These are phyloP conservation scores for Patella ulyssiponensis DNA, from an alignment of 2,888 invertebrate species.

Conservation along the genomic window DNA sequence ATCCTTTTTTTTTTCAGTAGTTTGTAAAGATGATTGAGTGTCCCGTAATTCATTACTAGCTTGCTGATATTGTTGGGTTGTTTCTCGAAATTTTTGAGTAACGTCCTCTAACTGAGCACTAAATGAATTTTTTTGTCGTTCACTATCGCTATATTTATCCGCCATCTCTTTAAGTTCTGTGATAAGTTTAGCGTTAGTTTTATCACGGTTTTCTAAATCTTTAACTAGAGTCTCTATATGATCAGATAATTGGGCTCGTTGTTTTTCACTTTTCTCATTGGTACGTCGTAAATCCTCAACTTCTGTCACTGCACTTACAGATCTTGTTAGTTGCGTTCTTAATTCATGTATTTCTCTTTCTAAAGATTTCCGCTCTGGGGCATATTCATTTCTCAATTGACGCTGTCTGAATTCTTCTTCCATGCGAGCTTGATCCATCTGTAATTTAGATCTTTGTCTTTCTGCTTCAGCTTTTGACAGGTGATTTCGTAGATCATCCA, in stretches of 20 bases:
- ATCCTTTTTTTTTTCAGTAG: conserved; percentile 64
- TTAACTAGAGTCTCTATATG: conserved; percentile 68
- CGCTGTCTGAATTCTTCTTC: conserved; percentile 61
- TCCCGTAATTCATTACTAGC: conserved; percentile 55
- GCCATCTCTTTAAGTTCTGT: conserved; percentile 62
- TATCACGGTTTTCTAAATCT: conserved; percentile 63
- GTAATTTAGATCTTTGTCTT: conserved; percentile 47
- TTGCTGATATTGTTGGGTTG: conserved; percentile 58
- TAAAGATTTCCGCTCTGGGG: conserved; percentile 32
- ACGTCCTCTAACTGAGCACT: conserved; percentile 62
- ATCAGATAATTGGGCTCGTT: conserved; percentile 67
- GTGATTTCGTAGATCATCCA: conserved; percentile 61
- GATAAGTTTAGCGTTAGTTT: conserved; percentile 60
- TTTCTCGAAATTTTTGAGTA: conserved; percentile 53
- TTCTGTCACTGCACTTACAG: conserved; percentile 60
- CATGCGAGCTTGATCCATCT: conserved; percentile 56
- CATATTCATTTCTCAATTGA: conserved; percentile 31
- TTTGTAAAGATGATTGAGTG: conserved; percentile 56
- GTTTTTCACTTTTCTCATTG: conserved; percentile 66
- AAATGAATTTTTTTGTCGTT: conserved; percentile 56
- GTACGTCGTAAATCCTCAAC: conserved; percentile 57
- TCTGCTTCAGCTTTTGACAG: conserved; percentile 60
- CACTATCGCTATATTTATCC: conserved; percentile 61
- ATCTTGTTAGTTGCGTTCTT: conserved; percentile 57
- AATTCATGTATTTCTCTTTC: conserved; percentile 63